phyloP scores from a whole-genome alignment of 2,888 invertebrate species.

The Antheraea assamensis region DNA sequence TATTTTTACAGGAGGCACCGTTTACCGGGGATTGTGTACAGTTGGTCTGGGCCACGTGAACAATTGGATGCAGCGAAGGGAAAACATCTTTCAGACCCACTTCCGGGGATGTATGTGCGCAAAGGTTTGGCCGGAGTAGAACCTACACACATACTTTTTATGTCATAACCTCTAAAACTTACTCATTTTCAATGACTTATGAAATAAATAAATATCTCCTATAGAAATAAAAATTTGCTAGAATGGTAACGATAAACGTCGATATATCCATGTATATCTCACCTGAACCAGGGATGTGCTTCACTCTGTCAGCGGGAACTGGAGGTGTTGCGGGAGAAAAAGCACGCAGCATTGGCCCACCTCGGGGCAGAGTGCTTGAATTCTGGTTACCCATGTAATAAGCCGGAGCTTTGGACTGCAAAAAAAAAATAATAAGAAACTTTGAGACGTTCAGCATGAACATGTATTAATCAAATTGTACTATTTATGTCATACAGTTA shows the following conservation, averaged over 20 bases:
- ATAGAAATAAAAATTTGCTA: conserved; percentile 21
- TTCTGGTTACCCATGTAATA: conserved; percentile 86
- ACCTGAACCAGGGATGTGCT: conserved; percentile 71
- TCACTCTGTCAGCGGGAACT: conserved; percentile 82
- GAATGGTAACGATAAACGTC: neutral
- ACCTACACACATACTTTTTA: conserved; percentile 64
- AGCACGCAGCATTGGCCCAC: conserved; percentile 84
- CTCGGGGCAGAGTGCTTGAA: conserved; percentile 85
- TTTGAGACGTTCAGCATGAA: no score
- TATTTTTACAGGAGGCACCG: conserved; percentile 38
- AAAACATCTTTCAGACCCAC: conserved; percentile 69
- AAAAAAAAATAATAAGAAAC: neutral
- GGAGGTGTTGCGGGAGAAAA: conserved; percentile 84
- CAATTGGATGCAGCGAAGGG: conserved; percentile 60
- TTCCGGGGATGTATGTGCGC: conserved; percentile 65
- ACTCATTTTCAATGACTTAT: conserved; percentile 4
- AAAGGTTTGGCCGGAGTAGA: conserved; percentile 63
- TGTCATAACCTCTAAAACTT: neutral
- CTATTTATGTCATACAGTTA: no score
- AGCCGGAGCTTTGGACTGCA: conserved; percentile 82
- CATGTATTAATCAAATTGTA: no score
- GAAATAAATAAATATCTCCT: neutral
- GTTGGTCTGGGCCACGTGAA: conserved; percentile 64
- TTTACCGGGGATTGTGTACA: conserved; percentile 75
- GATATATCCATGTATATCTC: conserved; percentile 21